Base-by-base conservation (phyloP, 2,888 invertebrate species). In the Muschampia plurimacula region DNA sequence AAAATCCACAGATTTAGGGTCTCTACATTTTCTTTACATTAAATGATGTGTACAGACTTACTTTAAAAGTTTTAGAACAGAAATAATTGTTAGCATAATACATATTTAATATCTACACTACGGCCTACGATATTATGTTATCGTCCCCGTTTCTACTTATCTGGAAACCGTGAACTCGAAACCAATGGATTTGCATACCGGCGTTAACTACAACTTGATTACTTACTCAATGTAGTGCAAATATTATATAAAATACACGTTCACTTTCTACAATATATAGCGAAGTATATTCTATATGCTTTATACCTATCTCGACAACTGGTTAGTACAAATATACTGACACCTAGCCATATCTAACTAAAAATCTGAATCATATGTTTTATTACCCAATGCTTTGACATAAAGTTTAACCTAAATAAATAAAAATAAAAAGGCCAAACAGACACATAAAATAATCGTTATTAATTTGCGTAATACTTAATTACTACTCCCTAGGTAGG, bases 121-220 rank as follows among this genome's bases (percentile, higher is more conserved):
- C 66, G 10, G 55, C 41, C 59, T 6, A 57, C 67, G 15, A 59
- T 59, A 67, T 67, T 46, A 46, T 59, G 59, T 44, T 67, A 64
- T 64, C 57, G 69, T 44, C 44, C 57, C 69, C 55, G 57, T 64
- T 55, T 70, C 69, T 28, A 64, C 57, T 69, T 71, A 71, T 70
- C 70, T 59, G 65, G 64, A n/a, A 39, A 71, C 64, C 65, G 59
- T 65, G 70, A 71, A 71, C 70, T 70, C 69, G 44, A 64, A 70
- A 64, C 59, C 36, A 59, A 65, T 13, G 22, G 46, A 65, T 70
- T 70, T 64, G 57, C 65, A 71, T 71, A 71, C 22, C 46, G 65
- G 28, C 46, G 55, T 28, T 64, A 57, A 70, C 63, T 55, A 57
- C 44, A 36, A n/a, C 10, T 57, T 55, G 55, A 67, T 59, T 68